Conservation (phyloP, 2,113 vertebrate species). For the Marcusenius ussheri region DNA sequence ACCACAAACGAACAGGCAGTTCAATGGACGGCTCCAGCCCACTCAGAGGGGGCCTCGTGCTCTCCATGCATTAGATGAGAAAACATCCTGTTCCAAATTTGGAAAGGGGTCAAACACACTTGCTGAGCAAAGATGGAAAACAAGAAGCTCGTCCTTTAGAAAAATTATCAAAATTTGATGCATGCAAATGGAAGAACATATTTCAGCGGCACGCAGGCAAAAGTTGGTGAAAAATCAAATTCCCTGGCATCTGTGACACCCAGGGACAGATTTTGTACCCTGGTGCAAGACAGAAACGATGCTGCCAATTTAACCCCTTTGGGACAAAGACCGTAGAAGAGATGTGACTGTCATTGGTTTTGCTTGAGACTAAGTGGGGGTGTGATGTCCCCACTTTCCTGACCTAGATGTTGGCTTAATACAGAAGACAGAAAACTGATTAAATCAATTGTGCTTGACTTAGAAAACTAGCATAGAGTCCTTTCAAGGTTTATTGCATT, state of each 20-base stretch:
- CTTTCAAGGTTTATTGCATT: neutral
- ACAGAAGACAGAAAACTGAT: neutral
- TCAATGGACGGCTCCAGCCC: conserved; percentile 40
- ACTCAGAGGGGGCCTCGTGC: conserved; percentile 32
- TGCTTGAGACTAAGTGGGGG: neutral
- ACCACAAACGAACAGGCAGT: conserved; percentile 42
- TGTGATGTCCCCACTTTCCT: neutral
- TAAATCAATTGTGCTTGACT: neutral
- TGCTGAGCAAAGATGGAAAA: neutral
- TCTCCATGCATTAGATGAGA: neutral
- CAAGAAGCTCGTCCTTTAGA: neutral
- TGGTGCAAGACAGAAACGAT: neutral
- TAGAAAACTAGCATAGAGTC: neutral
- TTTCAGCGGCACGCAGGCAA: neutral
- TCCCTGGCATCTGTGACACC: neutral
- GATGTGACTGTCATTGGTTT: neutral
- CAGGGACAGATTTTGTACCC: neutral
- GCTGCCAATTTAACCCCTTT: neutral
- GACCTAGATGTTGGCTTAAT: neutral
- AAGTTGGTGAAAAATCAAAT: neutral
- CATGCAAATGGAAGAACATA: neutral
- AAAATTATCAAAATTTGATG: neutral
- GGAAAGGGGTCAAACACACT: neutral
- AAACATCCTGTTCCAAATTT: conserved; percentile 33
- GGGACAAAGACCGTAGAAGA: neutral